Evolutionary conservation across 30 jellyfish, hydroid and myxozoan species (phyloP).

Genomic region (Rhopilema esculentum): DNA sequence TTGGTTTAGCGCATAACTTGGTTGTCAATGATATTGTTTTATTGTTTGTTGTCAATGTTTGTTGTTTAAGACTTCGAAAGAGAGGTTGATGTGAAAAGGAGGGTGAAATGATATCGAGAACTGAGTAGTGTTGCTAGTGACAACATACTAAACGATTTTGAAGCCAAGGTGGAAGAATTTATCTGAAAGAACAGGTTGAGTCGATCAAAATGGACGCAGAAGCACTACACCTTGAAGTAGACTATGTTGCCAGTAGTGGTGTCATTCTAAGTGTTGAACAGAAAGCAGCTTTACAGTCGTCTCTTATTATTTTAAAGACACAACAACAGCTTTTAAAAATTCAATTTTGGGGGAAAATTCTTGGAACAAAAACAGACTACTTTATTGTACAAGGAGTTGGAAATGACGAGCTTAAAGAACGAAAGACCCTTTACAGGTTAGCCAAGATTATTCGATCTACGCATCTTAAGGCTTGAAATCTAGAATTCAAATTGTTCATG

Average conservation of each 20-base stretch:
- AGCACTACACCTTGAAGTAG: slow-evolving; percentile 59
- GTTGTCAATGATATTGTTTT: too few relatives aligned
- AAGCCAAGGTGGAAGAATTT: neutral
- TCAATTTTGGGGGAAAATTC: slow-evolving; percentile 87
- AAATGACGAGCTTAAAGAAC: slow-evolving; percentile 73
- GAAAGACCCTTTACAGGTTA: slow-evolving; percentile 88
- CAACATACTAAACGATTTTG: slow-evolving; percentile 43
- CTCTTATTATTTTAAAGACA: slow-evolving; percentile 70
- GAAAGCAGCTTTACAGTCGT: slow-evolving; percentile 92
- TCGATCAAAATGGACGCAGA: slow-evolving; percentile 74
- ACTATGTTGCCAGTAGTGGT: slow-evolving; percentile 94
- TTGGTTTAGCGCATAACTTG: too few relatives aligned
- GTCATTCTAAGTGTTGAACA: slow-evolving; percentile 88
- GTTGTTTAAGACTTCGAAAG: too few relatives aligned
- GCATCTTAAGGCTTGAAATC: too few relatives aligned
- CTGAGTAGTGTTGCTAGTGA: slow-evolving; percentile 10
- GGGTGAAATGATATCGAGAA: neutral
- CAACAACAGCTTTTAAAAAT: slow-evolving; percentile 79
- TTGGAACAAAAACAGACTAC: slow-evolving; percentile 81
- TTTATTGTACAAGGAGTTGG: slow-evolving; percentile 94
- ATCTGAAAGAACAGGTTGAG: too few relatives aligned
- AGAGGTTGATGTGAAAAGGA: neutral
- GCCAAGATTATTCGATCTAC: neutral
- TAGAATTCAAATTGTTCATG: neutral
- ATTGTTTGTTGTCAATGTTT: too few relatives aligned